These are phyloP conservation scores for Drosophila setosimentum DNA, from an alignment of 2,888 invertebrate genomes.

Conservation along the genomic window DNA sequence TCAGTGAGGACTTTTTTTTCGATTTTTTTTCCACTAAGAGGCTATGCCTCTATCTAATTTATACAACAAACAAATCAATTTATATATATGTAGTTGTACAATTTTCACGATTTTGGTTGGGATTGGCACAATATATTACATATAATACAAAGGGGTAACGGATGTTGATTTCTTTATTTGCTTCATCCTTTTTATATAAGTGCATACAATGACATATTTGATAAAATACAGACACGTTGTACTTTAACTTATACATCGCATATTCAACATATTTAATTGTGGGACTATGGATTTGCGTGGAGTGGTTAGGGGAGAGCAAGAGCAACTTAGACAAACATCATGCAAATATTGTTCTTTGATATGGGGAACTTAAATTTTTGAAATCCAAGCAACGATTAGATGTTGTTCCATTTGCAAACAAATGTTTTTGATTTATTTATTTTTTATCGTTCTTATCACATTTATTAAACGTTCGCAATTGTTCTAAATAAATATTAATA, in stretches of 20 bases:
- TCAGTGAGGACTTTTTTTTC: constrained; percentile 26
- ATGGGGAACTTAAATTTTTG: background rate
- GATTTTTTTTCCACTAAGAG: constrained; percentile 57
- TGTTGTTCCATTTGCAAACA: constrained; percentile 39
- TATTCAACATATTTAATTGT: constrained; percentile 10
- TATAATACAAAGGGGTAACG: constrained; percentile 70
- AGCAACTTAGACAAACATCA: constrained; percentile 30
- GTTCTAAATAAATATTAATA: constrained; percentile 51
- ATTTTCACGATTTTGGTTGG: constrained; percentile 28
- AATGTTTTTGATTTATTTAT: constrained; percentile 34
- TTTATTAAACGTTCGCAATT: constrained; percentile 63
- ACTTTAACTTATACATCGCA: background rate
- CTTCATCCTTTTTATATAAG: constrained; percentile 24
- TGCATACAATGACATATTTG: constrained; percentile 41
- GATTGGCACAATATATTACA: constrained; percentile 78
- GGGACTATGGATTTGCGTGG: background rate
- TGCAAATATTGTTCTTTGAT: background rate
- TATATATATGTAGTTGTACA: constrained; percentile 13
- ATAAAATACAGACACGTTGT: background rate
- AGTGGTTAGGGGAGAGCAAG: background rate
- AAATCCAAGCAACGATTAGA: constrained; percentile 21
- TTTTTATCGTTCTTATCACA: constrained; percentile 59
- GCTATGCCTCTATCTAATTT: constrained; percentile 75
- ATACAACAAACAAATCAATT: constrained; percentile 61
- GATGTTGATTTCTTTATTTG: background rate